Evolutionary conservation across 2,888 invertebrate species (phyloP), one percentile per base, ranked within the genome.

Genomic region (Dugesia japonica): DNA sequence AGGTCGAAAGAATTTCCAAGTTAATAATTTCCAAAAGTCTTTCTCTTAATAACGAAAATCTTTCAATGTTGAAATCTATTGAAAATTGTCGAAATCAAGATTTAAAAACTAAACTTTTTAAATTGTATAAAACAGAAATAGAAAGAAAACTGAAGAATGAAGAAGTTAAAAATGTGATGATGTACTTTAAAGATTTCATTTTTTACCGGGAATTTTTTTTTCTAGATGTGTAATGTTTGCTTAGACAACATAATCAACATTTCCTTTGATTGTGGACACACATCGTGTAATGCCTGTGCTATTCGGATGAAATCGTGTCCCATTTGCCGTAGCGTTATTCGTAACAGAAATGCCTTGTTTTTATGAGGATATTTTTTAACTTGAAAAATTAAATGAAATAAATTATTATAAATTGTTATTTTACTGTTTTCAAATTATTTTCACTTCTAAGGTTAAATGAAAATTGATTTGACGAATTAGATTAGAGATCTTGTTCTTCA

Each of bases 241-340:
- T n/a, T 56, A n/a, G 56, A 56, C 56, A 56, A 56, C 17, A 23
- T 56, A 4, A n/a, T 56, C n/a, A 56, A 56, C 23, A 56, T 23
- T 56, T 56, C 56, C n/a, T 56, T 56, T n/a, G 23, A 56, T 56
- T 56, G 56, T n/a, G 56, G 56, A 20, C 56, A 56, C n/a, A 56
- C 56, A 1, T 56, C 56, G n/a, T 56, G 56, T n/a, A 4, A n/a
- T 4, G n/a, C 1, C 17, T 56, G 56, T n/a, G 4, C 56, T 4
- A 56, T 56, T n/a, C 56, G 56, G 7, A 4, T 56, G 20, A 56
- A 56, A n/a, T 9, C 56, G 1, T 56, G 56, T 56, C 56, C 4
- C 20, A 56, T 56, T 56, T 56, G 56, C 17, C 56, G 56, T 9
- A 56, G n/a, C 17, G 56, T 56, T 20, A 56, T 56, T 56, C 56